Evolutionary conservation across 2,113 vertebrate species (phyloP).

Genomic region (Serinus canaria): DNA sequence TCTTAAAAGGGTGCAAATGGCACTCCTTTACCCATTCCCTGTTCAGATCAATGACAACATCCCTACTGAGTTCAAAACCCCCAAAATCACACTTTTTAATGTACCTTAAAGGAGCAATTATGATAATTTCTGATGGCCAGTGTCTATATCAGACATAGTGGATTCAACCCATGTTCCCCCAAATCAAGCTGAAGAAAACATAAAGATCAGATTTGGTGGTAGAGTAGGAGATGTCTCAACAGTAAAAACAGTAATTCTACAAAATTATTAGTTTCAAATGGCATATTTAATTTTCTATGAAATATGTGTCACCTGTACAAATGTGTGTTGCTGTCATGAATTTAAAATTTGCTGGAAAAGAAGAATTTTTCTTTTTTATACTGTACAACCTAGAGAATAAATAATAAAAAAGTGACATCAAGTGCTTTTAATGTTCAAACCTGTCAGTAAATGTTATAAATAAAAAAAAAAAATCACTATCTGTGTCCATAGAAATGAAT

Average conservation of each 20-base stretch:
- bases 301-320: not conserved
- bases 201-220: not conserved
- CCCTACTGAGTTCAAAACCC: accelerated
- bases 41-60: not conserved
- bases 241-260: not conserved
- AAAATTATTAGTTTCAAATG: not conserved
- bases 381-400: not conserved
- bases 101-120: not conserved
- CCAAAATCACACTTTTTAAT: not conserved
- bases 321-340: not conserved
- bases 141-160: not conserved
- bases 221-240: not conserved
- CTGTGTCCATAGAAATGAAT: not conserved
- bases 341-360: not conserved
- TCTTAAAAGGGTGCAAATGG: not conserved
- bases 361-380: not conserved
- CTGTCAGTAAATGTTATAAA: not conserved
- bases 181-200: not conserved
- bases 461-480: not conserved
- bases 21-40: not conserved
- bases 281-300: not conserved
- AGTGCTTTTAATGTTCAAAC: not conserved
- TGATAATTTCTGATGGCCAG: not conserved
- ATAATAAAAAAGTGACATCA: not conserved
- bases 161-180: accelerated